Evolutionary conservation across 2,113 vertebrate species (phyloP), one percentile per base, ranked within the genome.

Genomic region (Tupaia tana): DNA sequence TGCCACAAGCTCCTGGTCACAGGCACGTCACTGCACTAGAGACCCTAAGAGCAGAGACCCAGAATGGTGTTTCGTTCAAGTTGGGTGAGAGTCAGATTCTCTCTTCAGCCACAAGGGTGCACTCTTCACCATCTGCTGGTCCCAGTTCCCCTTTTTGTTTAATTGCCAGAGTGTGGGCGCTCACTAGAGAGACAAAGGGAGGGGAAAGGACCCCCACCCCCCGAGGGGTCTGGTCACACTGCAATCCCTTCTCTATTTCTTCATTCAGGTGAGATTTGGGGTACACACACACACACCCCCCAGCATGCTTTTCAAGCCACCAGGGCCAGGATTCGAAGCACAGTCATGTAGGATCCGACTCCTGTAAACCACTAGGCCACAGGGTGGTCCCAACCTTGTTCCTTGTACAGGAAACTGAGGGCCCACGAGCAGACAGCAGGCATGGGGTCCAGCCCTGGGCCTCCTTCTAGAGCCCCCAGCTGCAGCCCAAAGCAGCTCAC

Each of bases 401-500:
- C 29, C 69, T 78, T 75, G 66, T 56, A 43, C 5, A n/a, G 27
- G 29, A 78, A 59, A 64, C 3, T 74, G 4, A 11, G 59, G 31
- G 64, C 16, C 22, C 24, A 0, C 0, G 7, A 77, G 52, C 25
- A 25, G 14, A 43, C 8, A 71, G 31, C 9, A 77, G 82, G 34
- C 6, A 3, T 16, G 54, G 54, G 4, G 24, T 0, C 14, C 27
- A 9, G 83, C 13, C 19, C 31, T 8, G 15, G 10, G 43, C 18
- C 18, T n/a, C n/a, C 14, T 31, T 25, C 59, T 34, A 7, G 3
- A 89, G 18, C 24, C 54, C 0, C 1, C 9, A 67, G 20, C 31
- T 7, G 3, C 13, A 4, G 12, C 9, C 9, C 8, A 4, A 54
- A 1, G 8, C 9, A 52, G 31, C 69, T 69, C 16, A 1, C 22